Percentiles rank a stretch among this genome's conserved stretches.
Evolutionary conservation across 1,140 invertebrate species (phyloP).

Genomic region (Drosophila quadrilineata): DNA sequence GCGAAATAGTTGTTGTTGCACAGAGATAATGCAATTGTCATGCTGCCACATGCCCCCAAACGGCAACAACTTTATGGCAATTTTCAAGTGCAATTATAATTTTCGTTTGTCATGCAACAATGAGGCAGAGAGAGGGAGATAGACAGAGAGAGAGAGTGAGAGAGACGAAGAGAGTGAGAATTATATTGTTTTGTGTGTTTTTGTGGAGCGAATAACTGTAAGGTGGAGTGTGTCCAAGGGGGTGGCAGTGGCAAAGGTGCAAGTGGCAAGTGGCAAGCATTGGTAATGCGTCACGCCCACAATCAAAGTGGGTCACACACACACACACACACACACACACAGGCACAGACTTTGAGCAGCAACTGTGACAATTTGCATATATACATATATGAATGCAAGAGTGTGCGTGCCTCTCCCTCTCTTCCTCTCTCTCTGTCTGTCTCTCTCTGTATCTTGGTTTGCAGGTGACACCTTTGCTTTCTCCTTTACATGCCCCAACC

Average conservation of each 20-base stretch:
- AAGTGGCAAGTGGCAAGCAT: not conserved
- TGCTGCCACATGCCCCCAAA: conserved; percentile 2
- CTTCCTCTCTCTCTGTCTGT: conserved; percentile 9
- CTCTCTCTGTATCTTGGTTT: conserved; percentile 15
- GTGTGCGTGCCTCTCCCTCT: conserved; percentile 19
- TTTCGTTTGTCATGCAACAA: conserved; percentile 77
- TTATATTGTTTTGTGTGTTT: conserved; percentile 16
- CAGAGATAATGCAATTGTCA: conserved; percentile 33
- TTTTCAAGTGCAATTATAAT: conserved; percentile 77
- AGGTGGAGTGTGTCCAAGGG: not conserved
- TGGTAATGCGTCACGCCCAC: conserved; percentile 48
- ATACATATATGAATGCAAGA: too few species aligned
- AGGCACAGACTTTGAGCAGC: not conserved
- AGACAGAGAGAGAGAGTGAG: conserved; percentile 34
- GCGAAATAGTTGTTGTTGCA: not conserved
- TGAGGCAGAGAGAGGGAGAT: conserved; percentile 55
- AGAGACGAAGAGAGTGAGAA: conserved; percentile 44
- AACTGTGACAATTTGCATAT: conserved; percentile 71
- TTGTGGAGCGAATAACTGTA: not conserved
- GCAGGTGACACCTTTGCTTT: conserved; percentile 12
- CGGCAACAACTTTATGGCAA: conserved; percentile 24
- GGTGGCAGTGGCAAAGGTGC: too few species aligned
- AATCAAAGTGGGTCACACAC: conserved; percentile 72
- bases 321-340: conserved; percentile 2
- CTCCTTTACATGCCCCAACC: conserved; percentile 25